Evolutionary conservation across 1,140 invertebrate species (phyloP), one percentile per base, ranked within the genome.

Genomic region (Penaeus japonicus): DNA sequence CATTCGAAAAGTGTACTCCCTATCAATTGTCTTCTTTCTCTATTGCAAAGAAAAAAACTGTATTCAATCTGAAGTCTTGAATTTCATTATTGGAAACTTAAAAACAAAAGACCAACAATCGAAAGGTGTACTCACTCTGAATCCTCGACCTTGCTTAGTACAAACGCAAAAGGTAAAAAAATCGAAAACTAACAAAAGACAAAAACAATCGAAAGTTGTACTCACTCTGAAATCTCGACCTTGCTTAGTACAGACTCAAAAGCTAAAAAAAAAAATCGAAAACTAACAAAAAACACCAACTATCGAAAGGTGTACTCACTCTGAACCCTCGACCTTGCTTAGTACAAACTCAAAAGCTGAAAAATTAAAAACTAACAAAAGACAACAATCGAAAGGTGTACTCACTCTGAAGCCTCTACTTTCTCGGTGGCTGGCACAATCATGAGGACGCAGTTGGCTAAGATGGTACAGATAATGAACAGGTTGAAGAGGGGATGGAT

Each of bases 371-470:
- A 39, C 39, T 4, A 39, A 47, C 10, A 47, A 47, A 15, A 47
- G 15, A 4, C 4, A 47, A 47, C n/a, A 47, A 47, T 0, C 47
- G 47, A 47, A 47, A 47, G 47, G 5, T 47, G 47, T 47, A 47
- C 47, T 47, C 47, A 47, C 47, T 47, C 47, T 12, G n/a, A 81
- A 93, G 96, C 97, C 94, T 99, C 97, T 93, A 98, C 96, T 92
- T 95, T 96, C 92, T 96, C 96, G 93, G 96, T 97, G 90, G 96
- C 95, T 93, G 96, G 96, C 96, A 99, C 97, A 94, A 98, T 98
- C 97, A 99, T 98, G 94, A 99, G 96, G 93, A 99, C 96, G 95
- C 98, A 99, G 94, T 99, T 99, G 93, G 96, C 95, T 93, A 99
- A 95, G 94, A 99, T 99, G 92, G 98, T 99, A 91, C 97, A 96